Base-by-base conservation (phyloP, 2,888 invertebrate species). In the Leucophenga montana region DNA sequence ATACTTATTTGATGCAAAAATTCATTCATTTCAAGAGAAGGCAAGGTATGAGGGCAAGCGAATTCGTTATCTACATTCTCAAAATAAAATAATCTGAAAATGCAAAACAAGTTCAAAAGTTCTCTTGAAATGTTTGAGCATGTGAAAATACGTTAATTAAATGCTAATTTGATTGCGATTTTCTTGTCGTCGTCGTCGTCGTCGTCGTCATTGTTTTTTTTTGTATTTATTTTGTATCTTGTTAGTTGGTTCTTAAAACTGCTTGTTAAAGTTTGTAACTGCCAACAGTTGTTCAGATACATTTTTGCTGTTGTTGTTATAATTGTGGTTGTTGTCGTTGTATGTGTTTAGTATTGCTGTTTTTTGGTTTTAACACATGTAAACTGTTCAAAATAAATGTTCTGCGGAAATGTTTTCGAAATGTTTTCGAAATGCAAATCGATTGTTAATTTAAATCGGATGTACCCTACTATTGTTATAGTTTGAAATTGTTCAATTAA, bases 341-440 rank as follows among this genome's bases (percentile, higher is more conserved):
- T 39, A 39, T 5, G 5, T 39, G 3, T 3, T 39, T 39, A 8
- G 39, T 39, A 20, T 8, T 13, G 16, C 53, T 53, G 53, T 53
- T 53, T 53, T 9, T 53, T 13, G 53, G 1, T 18, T 73, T 75
- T 72, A 68, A 78, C 79, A 79, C 67, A 82, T 77, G 79, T 79
- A 71, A 73, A 56, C 44, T 75, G 73, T 77, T 75, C 67, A 68
- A 73, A 78, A 57, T 18, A 27, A 6, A 57, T 11, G 39, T 39
- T 39, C 8, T 39, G 8, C 39, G 39, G 39, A 39, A 39, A 39
- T 39, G 39, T 39, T 39, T 39, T 39, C 39, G 39, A 39, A 39
- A 39, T 39, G 39, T 39, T 39, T 39, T 39, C 39, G 39, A 39
- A 39, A 39, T 39, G 11, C 1, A 11, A 39, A 39, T 39, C 39